Conservation (phyloP, 2,797 vertebrate species). For the Leptoclinus maculatus region DNA sequence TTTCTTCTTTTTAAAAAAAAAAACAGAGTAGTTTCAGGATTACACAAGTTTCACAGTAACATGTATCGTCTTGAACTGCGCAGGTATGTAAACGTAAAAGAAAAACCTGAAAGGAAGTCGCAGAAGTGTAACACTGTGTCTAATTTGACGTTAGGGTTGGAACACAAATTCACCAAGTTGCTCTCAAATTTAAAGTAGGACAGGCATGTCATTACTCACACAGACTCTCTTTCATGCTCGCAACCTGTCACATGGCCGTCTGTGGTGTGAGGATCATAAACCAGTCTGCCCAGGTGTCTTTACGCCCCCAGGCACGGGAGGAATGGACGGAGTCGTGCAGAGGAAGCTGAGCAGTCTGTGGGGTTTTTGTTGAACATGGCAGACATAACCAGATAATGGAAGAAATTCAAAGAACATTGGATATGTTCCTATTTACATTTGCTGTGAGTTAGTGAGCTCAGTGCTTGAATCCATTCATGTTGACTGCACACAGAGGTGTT, state of each 20-base stretch:
- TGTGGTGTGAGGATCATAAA: slow-evolving; percentile 53
- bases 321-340: slow-evolving; percentile 56
- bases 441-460: not conserved
- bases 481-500: not conserved
- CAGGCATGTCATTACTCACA: slow-evolving; percentile 55
- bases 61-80: slow-evolving; percentile 50
- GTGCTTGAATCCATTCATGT: not conserved
- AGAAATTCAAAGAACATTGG: not conserved
- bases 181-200: slow-evolving; percentile 27
- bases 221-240: slow-evolving; percentile 46
- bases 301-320: slow-evolving; percentile 47
- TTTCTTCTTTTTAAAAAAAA: not conserved
- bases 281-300: slow-evolving; percentile 79
- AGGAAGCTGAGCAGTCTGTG: slow-evolving; percentile 1
- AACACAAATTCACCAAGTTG: slow-evolving; percentile 29
- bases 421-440: not conserved
- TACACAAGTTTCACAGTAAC: slow-evolving; percentile 43
- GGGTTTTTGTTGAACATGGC: not conserved
- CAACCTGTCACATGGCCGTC: slow-evolving; percentile 23
- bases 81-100: slow-evolving; percentile 4
- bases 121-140: slow-evolving; percentile 27
- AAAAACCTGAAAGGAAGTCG: slow-evolving; percentile 29
- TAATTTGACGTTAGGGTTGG: slow-evolving; percentile 34
- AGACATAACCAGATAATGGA: not conserved
- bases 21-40: slow-evolving; percentile 14